Percentiles rank a stretch among this genome's conserved stretches.
phyloP scores from a whole-genome alignment of 2,113 vertebrate genomes.

The Parus major region DNA sequence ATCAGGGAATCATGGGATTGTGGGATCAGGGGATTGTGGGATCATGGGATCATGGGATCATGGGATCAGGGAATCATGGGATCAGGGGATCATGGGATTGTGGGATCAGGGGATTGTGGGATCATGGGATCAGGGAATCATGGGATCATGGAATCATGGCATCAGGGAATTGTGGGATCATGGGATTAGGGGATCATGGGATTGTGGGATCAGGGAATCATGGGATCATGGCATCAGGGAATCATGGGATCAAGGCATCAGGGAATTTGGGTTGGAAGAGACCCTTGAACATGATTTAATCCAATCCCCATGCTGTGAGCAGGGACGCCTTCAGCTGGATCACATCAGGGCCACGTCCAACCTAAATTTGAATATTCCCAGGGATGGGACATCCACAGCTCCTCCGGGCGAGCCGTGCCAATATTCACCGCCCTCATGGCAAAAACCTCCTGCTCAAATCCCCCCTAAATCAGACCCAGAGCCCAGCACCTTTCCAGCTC shows the following conservation, averaged over 20 bases:
- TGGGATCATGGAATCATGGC: too few relatives aligned
- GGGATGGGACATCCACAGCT: not conserved
- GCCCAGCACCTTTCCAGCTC: not conserved
- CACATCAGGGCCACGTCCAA: not conserved
- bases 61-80: too few relatives aligned
- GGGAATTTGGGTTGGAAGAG: not conserved
- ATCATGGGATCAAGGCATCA: not conserved
- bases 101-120: too few relatives aligned
- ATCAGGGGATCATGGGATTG: too few relatives aligned
- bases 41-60: not conserved
- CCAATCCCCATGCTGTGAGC: not conserved
- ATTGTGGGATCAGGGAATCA: too few relatives aligned
- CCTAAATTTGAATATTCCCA: not conserved
- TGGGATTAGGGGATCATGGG: too few relatives aligned
- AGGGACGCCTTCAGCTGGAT: not conserved
- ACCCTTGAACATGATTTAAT: not conserved
- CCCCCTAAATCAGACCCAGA: accelerated
- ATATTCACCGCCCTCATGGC: accelerated
- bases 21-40: too few relatives aligned
- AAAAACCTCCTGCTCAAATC: not conserved
- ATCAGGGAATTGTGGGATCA: too few relatives aligned
- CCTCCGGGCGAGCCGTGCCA: not conserved
- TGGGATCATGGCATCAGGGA: too few relatives aligned
- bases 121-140: too few relatives aligned
- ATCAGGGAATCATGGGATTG: not conserved